Evolutionary conservation across 2,113 vertebrate species (phyloP).

Genomic region (Balaeniceps rex): DNA sequence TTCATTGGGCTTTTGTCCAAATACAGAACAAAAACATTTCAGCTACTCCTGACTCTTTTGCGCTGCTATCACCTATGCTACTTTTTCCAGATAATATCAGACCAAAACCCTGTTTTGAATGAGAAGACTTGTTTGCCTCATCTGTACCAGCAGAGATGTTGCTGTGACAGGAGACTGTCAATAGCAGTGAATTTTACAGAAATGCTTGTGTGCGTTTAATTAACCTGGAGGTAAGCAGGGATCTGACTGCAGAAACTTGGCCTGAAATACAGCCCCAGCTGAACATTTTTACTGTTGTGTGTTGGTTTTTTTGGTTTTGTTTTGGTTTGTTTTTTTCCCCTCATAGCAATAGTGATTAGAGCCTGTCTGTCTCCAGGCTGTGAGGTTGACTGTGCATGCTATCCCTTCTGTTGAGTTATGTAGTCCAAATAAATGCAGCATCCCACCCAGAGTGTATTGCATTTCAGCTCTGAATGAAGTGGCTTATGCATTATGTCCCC

Average conservation of each 20-base stretch:
- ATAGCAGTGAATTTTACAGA: neutral
- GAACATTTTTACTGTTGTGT: neutral
- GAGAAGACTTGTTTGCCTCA: neutral
- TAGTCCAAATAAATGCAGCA: neutral
- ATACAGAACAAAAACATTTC: neutral
- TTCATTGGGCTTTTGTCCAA: neutral
- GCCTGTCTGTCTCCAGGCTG: neutral
- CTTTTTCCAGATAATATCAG: neutral
- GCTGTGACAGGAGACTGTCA: neutral
- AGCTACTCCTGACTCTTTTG: neutral
- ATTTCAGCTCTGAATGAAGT: neutral
- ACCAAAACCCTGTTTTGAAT: neutral
- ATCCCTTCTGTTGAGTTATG: neutral
- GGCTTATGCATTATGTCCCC: neutral
- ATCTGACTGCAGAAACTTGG: neutral
- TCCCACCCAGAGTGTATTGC: neutral
- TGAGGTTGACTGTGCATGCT: neutral
- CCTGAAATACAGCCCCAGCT: neutral
- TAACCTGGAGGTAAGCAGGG: neutral
- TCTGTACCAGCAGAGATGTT: neutral
- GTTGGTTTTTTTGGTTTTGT: neutral
- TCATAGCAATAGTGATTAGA: neutral
- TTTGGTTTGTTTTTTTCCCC: neutral
- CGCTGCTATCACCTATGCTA: neutral
- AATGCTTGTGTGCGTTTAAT: neutral